phyloP scores from a whole-genome alignment of 2,113 vertebrate species.

The Prietella phreatophila region DNA sequence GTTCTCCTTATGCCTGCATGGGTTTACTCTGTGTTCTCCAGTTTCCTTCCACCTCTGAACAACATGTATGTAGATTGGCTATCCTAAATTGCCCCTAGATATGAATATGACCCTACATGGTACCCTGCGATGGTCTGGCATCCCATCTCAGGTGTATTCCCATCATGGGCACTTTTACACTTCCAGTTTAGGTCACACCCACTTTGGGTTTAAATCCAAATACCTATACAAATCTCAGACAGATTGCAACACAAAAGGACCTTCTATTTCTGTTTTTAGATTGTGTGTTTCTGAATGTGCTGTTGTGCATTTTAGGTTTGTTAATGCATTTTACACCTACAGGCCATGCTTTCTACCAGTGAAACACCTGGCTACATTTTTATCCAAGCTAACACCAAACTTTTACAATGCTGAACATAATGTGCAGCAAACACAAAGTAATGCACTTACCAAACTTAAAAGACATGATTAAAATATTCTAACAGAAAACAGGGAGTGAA shows the following conservation, averaged over 20 bases:
- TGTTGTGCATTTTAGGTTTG: not conserved
- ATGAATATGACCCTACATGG: not conserved
- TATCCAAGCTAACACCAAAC: not conserved
- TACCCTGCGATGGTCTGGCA: not conserved
- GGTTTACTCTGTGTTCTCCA: not conserved
- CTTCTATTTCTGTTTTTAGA: not conserved
- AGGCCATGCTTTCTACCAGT: not conserved
- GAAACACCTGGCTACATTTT: not conserved
- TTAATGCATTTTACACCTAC: not conserved
- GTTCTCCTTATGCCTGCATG: not conserved
- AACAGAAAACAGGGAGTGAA: slow-evolving; percentile 51
- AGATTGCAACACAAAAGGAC: not conserved
- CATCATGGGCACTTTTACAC: not conserved
- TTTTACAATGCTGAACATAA: not conserved
- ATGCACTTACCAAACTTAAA: not conserved
- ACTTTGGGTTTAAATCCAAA: not conserved
- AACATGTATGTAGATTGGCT: not conserved
- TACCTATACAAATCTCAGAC: not conserved
- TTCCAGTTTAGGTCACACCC: not conserved
- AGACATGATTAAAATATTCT: slow-evolving; percentile 34
- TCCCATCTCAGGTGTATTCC: not conserved
- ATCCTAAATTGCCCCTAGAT: not conserved
- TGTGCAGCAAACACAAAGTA: slow-evolving; percentile 16
- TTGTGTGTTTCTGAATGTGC: not conserved
- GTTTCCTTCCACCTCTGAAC: not conserved